A percentile compares a stretch with the other conserved stretches of the same genome.
These are phyloP conservation scores for Pterophyllum scalare DNA, from an alignment of 2,113 vertebrate species.

Conservation along the genomic window DNA sequence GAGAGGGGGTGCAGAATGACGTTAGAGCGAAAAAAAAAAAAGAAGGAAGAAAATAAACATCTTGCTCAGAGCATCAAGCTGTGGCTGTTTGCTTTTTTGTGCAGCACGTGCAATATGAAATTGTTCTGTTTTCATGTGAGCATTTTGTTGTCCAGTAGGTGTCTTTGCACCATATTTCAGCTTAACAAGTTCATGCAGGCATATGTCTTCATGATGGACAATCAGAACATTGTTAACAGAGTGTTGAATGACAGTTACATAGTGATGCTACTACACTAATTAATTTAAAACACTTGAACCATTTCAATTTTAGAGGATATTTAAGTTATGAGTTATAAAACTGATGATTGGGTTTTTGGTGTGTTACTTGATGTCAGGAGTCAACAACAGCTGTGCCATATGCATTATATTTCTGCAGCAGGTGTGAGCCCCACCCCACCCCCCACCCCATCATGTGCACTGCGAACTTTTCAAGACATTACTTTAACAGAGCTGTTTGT, in stretches of 20 bases:
- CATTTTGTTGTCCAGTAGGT: constrained; percentile 1
- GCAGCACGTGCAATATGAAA: constrained; percentile 23
- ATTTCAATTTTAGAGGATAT: background rate
- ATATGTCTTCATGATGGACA: background rate
- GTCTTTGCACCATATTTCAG: constrained; percentile 25
- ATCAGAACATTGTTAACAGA: background rate
- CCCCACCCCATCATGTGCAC: background rate
- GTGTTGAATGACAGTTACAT: background rate
- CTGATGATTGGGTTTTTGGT: background rate
- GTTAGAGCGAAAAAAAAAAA: constrained; percentile 4
- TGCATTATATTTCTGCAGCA: background rate
- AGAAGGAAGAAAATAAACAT: constrained; percentile 60
- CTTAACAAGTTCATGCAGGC: background rate
- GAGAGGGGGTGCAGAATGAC: constrained; percentile 13
- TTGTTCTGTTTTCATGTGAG: constrained; percentile 16
- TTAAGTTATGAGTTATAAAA: background rate
- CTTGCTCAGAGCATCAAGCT: constrained; percentile 58
- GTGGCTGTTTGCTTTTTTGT: constrained; percentile 27
- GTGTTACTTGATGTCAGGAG: background rate
- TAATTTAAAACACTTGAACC: background rate
- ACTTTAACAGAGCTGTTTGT: background rate
- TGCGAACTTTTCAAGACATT: background rate
- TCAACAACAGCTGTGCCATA: background rate
- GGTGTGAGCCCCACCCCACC: background rate
- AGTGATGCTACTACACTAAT: background rate